These are phyloP conservation scores for Turdus rufiventris DNA, from an alignment of 2,113 vertebrate genomes.

Conservation along the genomic window DNA sequence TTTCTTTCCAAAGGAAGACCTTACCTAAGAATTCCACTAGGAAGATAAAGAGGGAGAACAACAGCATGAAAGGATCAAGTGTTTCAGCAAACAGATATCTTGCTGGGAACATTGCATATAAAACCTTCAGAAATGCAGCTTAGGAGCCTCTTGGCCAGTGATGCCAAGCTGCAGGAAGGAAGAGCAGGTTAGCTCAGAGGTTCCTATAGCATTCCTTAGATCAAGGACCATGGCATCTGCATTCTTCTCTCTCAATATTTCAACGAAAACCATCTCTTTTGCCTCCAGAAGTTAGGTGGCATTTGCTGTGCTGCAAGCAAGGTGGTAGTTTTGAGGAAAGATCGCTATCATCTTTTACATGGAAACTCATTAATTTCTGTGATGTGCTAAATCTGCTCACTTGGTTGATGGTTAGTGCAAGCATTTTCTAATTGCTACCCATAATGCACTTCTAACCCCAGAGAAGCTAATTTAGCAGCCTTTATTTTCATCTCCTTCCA, in stretches of 20 bases:
- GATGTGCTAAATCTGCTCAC: slow-evolving; percentile 23
- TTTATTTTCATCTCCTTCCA: neutral
- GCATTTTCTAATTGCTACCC: slow-evolving; percentile 60
- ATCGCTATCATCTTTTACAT: slow-evolving; percentile 15
- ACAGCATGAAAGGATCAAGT: neutral
- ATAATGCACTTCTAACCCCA: slow-evolving; percentile 39
- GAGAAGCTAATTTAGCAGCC: slow-evolving; percentile 16
- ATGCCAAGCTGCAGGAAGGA: neutral
- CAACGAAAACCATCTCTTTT: neutral
- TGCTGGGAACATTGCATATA: neutral
- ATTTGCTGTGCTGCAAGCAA: neutral
- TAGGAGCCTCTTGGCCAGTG: neutral
- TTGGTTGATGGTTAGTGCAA: neutral
- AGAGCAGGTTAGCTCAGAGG: neutral
- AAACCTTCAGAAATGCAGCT: neutral
- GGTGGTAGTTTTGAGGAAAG: neutral
- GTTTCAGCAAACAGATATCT: neutral
- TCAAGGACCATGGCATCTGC: neutral
- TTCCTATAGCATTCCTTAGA: neutral
- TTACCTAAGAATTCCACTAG: neutral
- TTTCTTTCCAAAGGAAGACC: neutral
- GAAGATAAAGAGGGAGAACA: neutral
- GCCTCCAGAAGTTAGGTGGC: neutral
- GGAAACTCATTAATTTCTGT: slow-evolving; percentile 33
- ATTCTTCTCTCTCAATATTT: neutral